Evolutionary conservation across 1,140 invertebrate genomes (phyloP), one percentile per base, ranked within the genome.

Genomic region (Megalonaias nervosa): DNA sequence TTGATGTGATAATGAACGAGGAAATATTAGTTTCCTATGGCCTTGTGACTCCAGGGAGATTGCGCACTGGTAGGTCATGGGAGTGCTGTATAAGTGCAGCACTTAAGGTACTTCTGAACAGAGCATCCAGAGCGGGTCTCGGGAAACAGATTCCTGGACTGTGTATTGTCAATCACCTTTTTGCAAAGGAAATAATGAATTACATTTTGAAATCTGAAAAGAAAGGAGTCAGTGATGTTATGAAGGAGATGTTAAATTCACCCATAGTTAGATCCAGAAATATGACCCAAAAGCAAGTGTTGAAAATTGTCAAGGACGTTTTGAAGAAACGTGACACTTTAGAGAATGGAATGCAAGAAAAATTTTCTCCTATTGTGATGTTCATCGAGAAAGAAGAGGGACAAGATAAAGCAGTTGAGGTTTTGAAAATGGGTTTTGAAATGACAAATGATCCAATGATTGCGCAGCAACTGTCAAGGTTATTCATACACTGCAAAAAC

Each of bases 401-500:
- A 21, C 56, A 67, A 70, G 80, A 85, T 31, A 69, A 66, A 58
- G 84, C 82, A 55, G 80, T 71, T 26, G 61, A 65, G 26, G 64
- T 85, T 48, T 58, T 83, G 31, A 67, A 79, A 26, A 21, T 58
- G 59, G 70, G 74, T 14, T 83, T 77, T 68, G 71, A 77, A 11
- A 60, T 74, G 21, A 82, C 73, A 31, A 58, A 81, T 31, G 82
- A 85, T 68, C 72, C 82, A n/a, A 79, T 80, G 62, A 81, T 81
- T 61, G 82, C 80, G 15, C 84, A 85, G 19, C 78, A 83, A 65
- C 69, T 85, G 59, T 67, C 80, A n/a, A 70, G 84, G 67, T 69
- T 82, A 64, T 85, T 79, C 69, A 85, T 85, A 59, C 57, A 83
- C 21, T 60, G 66, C 19, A 72, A 81, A 57, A 83, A 83, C 62